Evolutionary conservation across 2,113 vertebrate genomes (phyloP).

Genomic region (Channa maculata): DNA sequence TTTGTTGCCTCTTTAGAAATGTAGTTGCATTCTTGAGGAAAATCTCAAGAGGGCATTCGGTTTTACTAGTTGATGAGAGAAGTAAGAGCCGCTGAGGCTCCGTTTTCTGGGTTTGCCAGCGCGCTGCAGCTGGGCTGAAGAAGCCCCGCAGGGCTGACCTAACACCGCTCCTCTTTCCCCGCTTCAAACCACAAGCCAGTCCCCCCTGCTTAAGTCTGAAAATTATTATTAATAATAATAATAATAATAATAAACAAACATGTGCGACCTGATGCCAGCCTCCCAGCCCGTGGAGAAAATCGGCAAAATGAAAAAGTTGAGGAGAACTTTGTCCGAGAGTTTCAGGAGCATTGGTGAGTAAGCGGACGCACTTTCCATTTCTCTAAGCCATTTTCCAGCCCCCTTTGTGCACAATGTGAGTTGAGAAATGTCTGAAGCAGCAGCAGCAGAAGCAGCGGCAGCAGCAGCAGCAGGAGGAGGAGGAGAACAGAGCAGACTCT

Average conservation of each 20-base stretch:
- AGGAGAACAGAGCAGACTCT: too few species aligned
- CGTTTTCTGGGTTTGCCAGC: constrained; percentile 66
- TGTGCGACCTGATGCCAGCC: constrained; percentile 88
- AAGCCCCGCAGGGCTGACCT: constrained; percentile 47
- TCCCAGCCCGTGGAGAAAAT: constrained; percentile 86
- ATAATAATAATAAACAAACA: constrained; percentile 29
- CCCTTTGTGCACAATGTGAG: constrained; percentile 28
- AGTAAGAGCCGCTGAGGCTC: constrained; percentile 42
- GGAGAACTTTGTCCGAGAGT: constrained; percentile 98
- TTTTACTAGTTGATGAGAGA: constrained; percentile 59
- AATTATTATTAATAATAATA: too few species aligned
- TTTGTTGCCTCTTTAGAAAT: constrained; percentile 43
- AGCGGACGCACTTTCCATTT: neutral
- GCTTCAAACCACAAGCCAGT: constrained; percentile 4
- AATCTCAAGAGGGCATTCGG: constrained; percentile 35
- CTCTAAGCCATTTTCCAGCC: neutral
- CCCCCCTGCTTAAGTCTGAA: too few species aligned
- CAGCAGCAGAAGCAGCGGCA: neutral
- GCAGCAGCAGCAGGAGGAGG: neutral
- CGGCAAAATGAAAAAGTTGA: constrained; percentile 97
- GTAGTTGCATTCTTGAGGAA: constrained; percentile 44
- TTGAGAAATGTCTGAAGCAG: constrained; percentile 24
- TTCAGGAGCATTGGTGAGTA: constrained; percentile 94
- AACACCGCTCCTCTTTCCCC: constrained; percentile 25
- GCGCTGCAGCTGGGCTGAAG: constrained; percentile 56